Base-by-base conservation (phyloP, 2,888 invertebrate species). In the Sisyra nigra region DNA sequence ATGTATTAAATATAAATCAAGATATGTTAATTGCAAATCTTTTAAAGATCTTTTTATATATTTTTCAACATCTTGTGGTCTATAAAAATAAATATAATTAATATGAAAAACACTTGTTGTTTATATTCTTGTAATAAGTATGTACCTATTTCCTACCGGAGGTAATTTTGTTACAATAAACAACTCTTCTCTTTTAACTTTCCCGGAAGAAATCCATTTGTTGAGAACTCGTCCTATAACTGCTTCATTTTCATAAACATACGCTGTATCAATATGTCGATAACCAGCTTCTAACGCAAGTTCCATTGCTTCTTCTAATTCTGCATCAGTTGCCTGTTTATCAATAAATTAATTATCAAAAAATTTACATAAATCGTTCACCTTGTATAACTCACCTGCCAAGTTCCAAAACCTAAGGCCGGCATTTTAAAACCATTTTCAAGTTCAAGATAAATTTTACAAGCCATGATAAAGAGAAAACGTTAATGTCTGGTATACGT, bases 151-250 rank as follows among this genome's bases (percentile, higher is more conserved):
- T 66, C 78, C 76, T 51, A 68, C 62, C 10, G 76, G 72, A 15
- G 80, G 76, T 50, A 88, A 68, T 63, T 91, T 91, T 8, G 88
- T 85, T n/a, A 81, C 80, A 39, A 91, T 69, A 57, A 85, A 91
- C 0, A 91, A 61, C 39, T 91, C 84, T 51, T 83, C 80, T 49
- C 89, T 72, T 52, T 69, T 77, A 1, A 75, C 55, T 54, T 74
- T 74, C 42, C 80, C 77, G 4, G 69, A 68, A 37, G 72, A 71
- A 30, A 88, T 60, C 79, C 83, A 82, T 46, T 72, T 70, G 48
- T 74, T 71, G 0, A 89, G 63, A 1, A 81, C 80, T 34, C 73
- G 71, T 1, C 88, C 88, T 49, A 89, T 73, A 1, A 71, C 71
- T 2, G 69, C 67, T 56, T 89, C 88, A 54, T 88, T 88, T 49